phyloP scores from a whole-genome alignment of 2,888 invertebrate species.

The Cerceris ruficornis region DNA sequence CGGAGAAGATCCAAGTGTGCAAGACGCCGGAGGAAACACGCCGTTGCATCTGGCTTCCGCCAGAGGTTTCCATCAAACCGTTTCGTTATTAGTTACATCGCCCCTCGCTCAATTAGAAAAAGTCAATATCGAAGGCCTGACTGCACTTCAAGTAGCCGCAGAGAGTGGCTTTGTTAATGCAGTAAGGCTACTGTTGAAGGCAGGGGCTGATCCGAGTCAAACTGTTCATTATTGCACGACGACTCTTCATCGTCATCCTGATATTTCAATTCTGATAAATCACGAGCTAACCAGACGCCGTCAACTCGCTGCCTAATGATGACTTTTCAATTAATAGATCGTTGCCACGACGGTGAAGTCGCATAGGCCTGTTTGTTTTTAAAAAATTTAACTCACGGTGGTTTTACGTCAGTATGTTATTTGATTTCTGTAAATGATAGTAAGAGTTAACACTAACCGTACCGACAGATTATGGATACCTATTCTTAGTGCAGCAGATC shows the following conservation, averaged over 20 bases:
- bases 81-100: constrained; percentile 74
- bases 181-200: constrained; percentile 70
- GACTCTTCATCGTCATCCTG: constrained; percentile 71
- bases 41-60: constrained; percentile 80
- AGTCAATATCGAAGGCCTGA: constrained; percentile 76
- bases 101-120: constrained; percentile 76
- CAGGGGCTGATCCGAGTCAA: constrained; percentile 73
- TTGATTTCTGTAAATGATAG: no score
- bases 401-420: no score
- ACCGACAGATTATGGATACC: no score
- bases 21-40: constrained; percentile 78
- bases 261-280: constrained; percentile 70
- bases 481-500: no score
- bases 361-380: neutral
- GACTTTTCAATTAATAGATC: neutral
- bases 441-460: no score
- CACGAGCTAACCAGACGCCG: constrained; percentile 74
- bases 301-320: constrained; percentile 70
- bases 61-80: constrained; percentile 78
- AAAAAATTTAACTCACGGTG: no score
- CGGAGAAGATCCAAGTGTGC: constrained; percentile 74
- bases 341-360: neutral
- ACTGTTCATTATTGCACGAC: constrained; percentile 64
- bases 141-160: constrained; percentile 79
- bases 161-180: constrained; percentile 79